A percentile compares a stretch with the other conserved stretches of the same genome.
phyloP scores from a whole-genome alignment of 2,888 invertebrate genomes.

The Thera obeliscata region DNA sequence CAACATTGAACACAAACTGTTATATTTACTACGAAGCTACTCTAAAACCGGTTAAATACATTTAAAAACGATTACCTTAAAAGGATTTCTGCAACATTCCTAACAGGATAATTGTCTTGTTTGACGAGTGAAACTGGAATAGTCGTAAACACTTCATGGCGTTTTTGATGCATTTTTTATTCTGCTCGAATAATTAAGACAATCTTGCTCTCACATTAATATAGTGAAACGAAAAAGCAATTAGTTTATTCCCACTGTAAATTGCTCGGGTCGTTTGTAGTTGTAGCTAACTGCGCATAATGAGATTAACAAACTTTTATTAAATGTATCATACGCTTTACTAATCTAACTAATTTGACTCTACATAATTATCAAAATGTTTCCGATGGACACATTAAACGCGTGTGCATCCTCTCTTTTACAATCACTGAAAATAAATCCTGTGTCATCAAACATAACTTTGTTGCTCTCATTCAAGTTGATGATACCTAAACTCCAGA shows the following conservation, averaged over 20 bases:
- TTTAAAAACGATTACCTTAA: slow-evolving; percentile 44
- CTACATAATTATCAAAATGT: slow-evolving; percentile 17
- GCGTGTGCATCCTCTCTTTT: slow-evolving; percentile 46
- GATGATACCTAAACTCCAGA: slow-evolving; percentile 39
- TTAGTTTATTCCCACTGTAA: slow-evolving; percentile 10
- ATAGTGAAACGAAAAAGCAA: slow-evolving; percentile 3
- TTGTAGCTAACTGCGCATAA: slow-evolving; percentile 1
- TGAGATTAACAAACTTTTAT: slow-evolving; percentile 12
- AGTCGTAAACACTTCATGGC: slow-evolving; percentile 8
- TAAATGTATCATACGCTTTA: slow-evolving; percentile 5
- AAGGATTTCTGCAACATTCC: slow-evolving; percentile 55
- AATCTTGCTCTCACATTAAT: slow-evolving; percentile 11
- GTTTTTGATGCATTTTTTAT: slow-evolving; percentile 13
- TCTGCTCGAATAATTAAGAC: not conserved
- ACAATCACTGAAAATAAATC: slow-evolving; percentile 47
- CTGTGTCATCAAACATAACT: slow-evolving; percentile 43
- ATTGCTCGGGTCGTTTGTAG: not conserved
- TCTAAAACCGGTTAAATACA: slow-evolving; percentile 43
- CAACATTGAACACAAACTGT: slow-evolving; percentile 35
- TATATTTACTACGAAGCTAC: slow-evolving; percentile 34
- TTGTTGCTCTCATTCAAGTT: slow-evolving; percentile 33
- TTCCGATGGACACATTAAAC: slow-evolving; percentile 19
- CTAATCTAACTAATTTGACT: slow-evolving; percentile 11
- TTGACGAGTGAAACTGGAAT: slow-evolving; percentile 33
- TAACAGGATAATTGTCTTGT: slow-evolving; percentile 53